These are phyloP conservation scores for Oreotrochilus melanogaster DNA, from an alignment of 2,113 vertebrate genomes.

Conservation along the genomic window DNA sequence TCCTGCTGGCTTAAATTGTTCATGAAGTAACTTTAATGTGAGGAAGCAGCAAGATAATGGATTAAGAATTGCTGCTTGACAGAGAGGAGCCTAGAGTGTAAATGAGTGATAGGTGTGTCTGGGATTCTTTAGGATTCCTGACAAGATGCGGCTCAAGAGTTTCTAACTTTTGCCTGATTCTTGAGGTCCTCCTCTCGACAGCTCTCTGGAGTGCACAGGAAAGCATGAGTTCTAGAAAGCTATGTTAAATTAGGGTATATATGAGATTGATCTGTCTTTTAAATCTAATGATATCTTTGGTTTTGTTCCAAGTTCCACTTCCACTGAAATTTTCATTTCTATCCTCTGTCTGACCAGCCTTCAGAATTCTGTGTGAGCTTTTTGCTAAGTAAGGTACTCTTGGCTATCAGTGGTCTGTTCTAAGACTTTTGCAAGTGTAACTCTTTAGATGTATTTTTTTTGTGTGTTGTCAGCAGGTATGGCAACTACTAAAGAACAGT, in stretches of 20 bases:
- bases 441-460: neutral
- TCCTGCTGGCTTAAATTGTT: neutral
- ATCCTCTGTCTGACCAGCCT: neutral
- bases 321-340: neutral
- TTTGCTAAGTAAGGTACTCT: neutral
- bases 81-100: neutral
- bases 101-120: neutral
- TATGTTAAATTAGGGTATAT: neutral
- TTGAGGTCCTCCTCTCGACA: neutral
- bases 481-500: neutral
- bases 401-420: neutral
- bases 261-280: neutral
- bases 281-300: neutral
- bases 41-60: neutral
- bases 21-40: neutral
- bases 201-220: neutral
- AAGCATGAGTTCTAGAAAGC: neutral
- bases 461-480: neutral
- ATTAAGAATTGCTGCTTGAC: neutral
- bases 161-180: neutral
- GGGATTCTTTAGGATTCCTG: neutral
- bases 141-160: neutral
- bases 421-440: neutral
- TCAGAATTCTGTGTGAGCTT: neutral
- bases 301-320: neutral